Base-by-base conservation (phyloP, 2,888 invertebrate genomes). In the Venusia cambrica region DNA sequence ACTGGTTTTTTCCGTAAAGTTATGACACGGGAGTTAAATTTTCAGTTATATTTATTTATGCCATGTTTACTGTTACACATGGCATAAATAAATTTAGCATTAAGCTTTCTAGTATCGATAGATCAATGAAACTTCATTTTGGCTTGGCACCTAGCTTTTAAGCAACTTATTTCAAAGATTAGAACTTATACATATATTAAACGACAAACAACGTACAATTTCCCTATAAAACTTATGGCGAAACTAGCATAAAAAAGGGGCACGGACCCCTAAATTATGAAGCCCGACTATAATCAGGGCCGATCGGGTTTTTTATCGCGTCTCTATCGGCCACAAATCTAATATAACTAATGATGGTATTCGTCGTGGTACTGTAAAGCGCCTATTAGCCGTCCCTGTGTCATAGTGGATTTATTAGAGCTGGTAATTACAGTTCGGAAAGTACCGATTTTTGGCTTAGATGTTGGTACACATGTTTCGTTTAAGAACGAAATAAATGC, bases 331-430 rank as follows among this genome's bases (percentile, higher is more conserved):
- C 75, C 74, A 75, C 77, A 76, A 73, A 80, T 79, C 80, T 78
- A 76, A 78, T 76, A 74, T 62, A 64, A 63, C 70, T 79, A 80
- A 80, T 78, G 77, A 78, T 58, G 61, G 79, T 64, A 71, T 71
- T 65, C 60, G 69, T 54, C 56, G 57, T 61, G 46, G 62, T 55
- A 47, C 57, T 57, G 51, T 60, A 64, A 64, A 66, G 68, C 62
- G 57, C 58, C 73, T 73, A 69, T 73, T 70, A 67, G 55, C 47
- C 53, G 56, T 60, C 57, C 56, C 55, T 58, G 46, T 70, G 72
- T 62, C 69, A 63, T 60, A 61, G 44, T 46, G 50, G 57, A 58
- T 63, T 68, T 62, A 64, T 67, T 38, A 45, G 13, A 17, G 33
- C n/a, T 57, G 60, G 57, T 60, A 30, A 57, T 50, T 48, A 55